Percentiles rank a stretch among this genome's conserved stretches.
Evolutionary conservation across 2,888 invertebrate species (phyloP).

Genomic region (Sphaeridia pumilis): DNA sequence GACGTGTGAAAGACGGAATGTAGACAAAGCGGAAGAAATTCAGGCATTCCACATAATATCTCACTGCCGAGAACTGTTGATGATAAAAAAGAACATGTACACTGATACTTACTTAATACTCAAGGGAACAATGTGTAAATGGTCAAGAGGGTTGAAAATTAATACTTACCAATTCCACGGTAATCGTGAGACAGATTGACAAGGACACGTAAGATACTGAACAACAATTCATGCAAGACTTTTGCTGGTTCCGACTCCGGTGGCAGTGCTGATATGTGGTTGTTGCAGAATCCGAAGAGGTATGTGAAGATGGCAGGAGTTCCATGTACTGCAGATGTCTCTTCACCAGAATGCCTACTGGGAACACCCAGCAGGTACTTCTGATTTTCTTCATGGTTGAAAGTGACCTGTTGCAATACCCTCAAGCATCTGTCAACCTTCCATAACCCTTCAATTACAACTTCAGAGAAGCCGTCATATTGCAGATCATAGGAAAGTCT

Average conservation of each 20-base stretch:
- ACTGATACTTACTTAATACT: background rate
- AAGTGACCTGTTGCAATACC: slow-evolving; percentile 83
- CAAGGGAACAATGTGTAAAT: background rate
- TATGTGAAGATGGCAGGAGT: slow-evolving; percentile 43
- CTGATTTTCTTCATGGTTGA: slow-evolving; percentile 72
- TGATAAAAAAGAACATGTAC: too few species aligned
- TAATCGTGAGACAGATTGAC: slow-evolving; percentile 86
- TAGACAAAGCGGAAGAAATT: slow-evolving; percentile 73
- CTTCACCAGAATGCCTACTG: background rate
- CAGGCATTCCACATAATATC: slow-evolving; percentile 62
- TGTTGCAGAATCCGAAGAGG: slow-evolving; percentile 61
- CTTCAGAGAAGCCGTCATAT: slow-evolving; percentile 56
- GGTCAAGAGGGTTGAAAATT: background rate
- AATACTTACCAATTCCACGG: slow-evolving; percentile 35
- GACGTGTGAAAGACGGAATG: slow-evolving; percentile 74
- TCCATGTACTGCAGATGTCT: background rate
- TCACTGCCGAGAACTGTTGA: slow-evolving; percentile 70
- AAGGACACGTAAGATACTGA: slow-evolving; percentile 80
- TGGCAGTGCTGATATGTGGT: slow-evolving; percentile 39
- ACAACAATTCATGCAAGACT: slow-evolving; percentile 66
- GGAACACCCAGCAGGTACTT: slow-evolving; percentile 57
- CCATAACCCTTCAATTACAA: slow-evolving; percentile 67
- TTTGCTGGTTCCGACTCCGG: slow-evolving; percentile 57
- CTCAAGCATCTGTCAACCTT: slow-evolving; percentile 88
- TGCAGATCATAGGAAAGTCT: slow-evolving; percentile 51